A percentile compares a stretch with the other conserved stretches of the same genome.
These are phyloP conservation scores for Leptestheria dahalacensis DNA, from an alignment of 1,140 invertebrate genomes.

Conservation along the genomic window DNA sequence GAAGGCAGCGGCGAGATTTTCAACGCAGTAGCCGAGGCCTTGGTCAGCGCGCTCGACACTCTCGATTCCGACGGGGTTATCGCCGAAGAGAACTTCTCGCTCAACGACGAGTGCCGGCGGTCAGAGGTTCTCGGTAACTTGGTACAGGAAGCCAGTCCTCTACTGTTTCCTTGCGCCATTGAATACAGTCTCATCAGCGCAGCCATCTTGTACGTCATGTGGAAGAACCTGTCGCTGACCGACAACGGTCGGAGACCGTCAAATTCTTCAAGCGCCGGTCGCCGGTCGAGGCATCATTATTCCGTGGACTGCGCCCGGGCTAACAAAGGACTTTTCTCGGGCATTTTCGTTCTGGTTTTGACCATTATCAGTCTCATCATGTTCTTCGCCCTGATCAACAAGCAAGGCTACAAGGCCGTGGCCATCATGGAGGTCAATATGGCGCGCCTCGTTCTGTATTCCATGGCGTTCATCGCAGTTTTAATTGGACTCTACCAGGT, in stretches of 20 bases:
- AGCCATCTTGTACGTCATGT: constrained; percentile 44
- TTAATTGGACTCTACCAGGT: constrained; percentile 65
- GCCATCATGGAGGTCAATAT: constrained; percentile 76
- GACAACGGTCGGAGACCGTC: constrained; percentile 9
- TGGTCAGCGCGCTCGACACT: not conserved
- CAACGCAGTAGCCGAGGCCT: constrained; percentile 6
- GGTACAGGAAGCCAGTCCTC: constrained; percentile 44
- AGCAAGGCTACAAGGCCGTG: constrained; percentile 28
- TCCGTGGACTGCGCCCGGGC: constrained; percentile 38
- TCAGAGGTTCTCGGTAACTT: constrained; percentile 42
- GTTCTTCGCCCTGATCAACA: constrained; percentile 70
- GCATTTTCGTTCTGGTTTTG: constrained; percentile 37
- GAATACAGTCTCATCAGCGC: constrained; percentile 56
- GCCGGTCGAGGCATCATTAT: constrained; percentile 28
- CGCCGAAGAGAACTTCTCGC: not conserved
- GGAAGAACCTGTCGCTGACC: constrained; percentile 34
- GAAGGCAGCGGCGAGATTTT: not conserved
- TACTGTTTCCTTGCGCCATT: constrained; percentile 53
- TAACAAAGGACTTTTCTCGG: constrained; percentile 36
- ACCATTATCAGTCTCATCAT: constrained; percentile 79
- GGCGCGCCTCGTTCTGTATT: constrained; percentile 74
- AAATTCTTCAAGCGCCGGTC: not conserved
- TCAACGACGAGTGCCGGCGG: constrained; percentile 51
- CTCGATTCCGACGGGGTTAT: not conserved
- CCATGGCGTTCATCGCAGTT: constrained; percentile 64